These are phyloP conservation scores for Monodelphis domestica DNA, from an alignment of 2,797 vertebrate genomes.

Conservation along the genomic window DNA sequence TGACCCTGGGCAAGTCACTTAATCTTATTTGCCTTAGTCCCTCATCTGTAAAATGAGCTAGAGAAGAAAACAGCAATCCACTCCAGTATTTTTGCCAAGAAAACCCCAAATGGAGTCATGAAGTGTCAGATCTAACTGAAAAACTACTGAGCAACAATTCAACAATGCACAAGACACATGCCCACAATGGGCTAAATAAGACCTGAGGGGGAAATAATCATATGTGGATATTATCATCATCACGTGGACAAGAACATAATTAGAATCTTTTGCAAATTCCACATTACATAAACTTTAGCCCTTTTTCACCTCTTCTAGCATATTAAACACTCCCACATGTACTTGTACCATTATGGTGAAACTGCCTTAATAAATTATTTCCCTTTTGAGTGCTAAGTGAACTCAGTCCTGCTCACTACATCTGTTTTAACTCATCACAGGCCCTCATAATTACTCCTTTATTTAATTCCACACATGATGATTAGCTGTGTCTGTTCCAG, in stretches of 20 bases:
- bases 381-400: constrained; percentile 62
- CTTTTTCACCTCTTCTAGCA: not conserved
- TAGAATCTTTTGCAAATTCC: constrained; percentile 31
- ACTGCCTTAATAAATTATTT: constrained; percentile 62
- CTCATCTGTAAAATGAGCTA: too few relatives aligned
- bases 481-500: constrained; percentile 74
- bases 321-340: constrained; percentile 52
- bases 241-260: constrained; percentile 16
- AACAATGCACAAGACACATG: not conserved
- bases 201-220: not conserved
- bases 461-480: constrained; percentile 78
- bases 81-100: too few relatives aligned
- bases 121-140: too few relatives aligned
- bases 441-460: constrained; percentile 79
- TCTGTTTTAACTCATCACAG: constrained; percentile 76
- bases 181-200: not conserved
- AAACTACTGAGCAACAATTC: too few relatives aligned
- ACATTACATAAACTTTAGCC: constrained; percentile 38
- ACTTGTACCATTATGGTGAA: constrained; percentile 55
- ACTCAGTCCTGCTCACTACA: constrained; percentile 69
- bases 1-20: too few relatives aligned
- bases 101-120: too few relatives aligned
- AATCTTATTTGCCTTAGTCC: too few relatives aligned
- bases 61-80: too few relatives aligned
- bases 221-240: not conserved